Conservation (phyloP, 2,797 vertebrate species). For the Leptatherina wallacei region DNA sequence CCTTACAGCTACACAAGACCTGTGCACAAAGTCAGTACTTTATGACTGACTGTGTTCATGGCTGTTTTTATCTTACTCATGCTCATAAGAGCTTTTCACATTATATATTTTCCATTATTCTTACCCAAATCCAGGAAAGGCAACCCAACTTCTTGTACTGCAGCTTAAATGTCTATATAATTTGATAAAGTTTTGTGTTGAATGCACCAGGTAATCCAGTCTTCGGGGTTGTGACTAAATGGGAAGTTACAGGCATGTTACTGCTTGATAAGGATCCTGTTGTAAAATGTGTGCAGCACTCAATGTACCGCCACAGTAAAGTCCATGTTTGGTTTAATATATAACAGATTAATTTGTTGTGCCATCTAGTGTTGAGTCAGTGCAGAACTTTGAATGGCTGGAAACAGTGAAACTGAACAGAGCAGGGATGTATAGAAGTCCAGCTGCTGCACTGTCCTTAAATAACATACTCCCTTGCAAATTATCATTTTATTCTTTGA, state of each 20-base stretch:
- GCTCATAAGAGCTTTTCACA: neutral
- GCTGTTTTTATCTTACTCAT: neutral
- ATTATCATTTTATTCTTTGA: neutral
- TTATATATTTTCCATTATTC: constrained; percentile 2
- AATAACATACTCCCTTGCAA: neutral
- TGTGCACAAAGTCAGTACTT: neutral
- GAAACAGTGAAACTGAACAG: neutral
- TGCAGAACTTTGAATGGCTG: neutral
- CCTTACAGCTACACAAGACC: neutral
- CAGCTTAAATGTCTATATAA: neutral
- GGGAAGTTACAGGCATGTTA: neutral
- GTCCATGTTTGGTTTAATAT: neutral
- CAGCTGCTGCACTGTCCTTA: neutral
- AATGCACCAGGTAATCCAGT: neutral
- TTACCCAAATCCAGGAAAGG: constrained; percentile 38
- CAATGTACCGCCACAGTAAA: neutral
- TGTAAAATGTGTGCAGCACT: neutral
- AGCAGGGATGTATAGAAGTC: neutral
- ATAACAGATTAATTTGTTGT: neutral
- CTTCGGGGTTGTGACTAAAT: neutral
- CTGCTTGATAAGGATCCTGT: neutral
- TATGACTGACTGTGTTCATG: neutral
- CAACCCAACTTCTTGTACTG: constrained; percentile 3
- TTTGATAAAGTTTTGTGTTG: neutral
- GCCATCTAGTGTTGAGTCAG: constrained; percentile 58